Evolutionary conservation across 1,140 invertebrate species (phyloP).

Genomic region (Philopotamus ludificatus): DNA sequence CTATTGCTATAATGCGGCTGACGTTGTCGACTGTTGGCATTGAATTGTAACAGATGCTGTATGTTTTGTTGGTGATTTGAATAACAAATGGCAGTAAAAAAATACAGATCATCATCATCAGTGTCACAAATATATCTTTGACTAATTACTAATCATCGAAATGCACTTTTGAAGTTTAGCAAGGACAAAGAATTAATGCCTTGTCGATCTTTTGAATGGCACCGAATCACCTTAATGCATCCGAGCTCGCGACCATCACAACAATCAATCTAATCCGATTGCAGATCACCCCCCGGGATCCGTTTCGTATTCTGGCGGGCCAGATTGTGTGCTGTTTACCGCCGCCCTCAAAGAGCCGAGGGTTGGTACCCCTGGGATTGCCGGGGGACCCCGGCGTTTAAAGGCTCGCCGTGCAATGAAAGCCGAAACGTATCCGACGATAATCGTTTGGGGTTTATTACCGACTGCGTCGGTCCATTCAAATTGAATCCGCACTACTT

Average conservation of each 20-base stretch:
- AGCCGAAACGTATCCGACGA: conserved; percentile 17
- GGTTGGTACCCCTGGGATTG: not conserved
- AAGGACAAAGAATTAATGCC: too few species aligned
- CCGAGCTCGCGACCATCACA: conserved; percentile 12
- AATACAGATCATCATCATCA: too few species aligned
- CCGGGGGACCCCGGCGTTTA: conserved; percentile 4
- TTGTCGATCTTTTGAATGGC: too few species aligned
- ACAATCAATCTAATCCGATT: conserved; percentile 26
- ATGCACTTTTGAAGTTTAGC: too few species aligned
- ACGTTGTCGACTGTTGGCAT: too few species aligned
- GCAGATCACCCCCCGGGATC: not conserved
- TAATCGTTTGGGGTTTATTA: conserved; percentile 17
- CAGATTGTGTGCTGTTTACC: not conserved
- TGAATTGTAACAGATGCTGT: too few species aligned
- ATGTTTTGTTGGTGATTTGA: too few species aligned
- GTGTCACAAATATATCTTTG: too few species aligned
- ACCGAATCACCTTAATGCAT: too few species aligned
- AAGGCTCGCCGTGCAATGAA: conserved; percentile 9
- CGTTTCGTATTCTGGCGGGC: not conserved
- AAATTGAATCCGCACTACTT: conserved; percentile 10
- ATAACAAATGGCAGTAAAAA: too few species aligned
- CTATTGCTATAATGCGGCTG: too few species aligned
- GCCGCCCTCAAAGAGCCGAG: not conserved
- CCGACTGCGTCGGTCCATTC: not conserved
- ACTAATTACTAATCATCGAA: too few species aligned